Conservation (phyloP, 2,113 vertebrate genomes). For the Esox niger region DNA sequence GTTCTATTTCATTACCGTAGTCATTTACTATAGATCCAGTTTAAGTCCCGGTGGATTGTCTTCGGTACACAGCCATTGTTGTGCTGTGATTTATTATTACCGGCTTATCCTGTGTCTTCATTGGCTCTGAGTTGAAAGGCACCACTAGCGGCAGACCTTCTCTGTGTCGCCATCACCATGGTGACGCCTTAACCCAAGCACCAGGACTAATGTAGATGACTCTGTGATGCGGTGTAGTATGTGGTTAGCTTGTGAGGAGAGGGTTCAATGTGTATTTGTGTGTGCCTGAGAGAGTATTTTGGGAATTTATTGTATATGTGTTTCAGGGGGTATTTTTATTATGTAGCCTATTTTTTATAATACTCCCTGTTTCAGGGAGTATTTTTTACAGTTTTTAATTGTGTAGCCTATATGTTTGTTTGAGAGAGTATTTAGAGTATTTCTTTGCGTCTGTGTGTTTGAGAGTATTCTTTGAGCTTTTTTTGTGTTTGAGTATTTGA, state of each 20-base stretch:
- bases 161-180: not conserved
- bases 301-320: no score
- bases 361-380: no score
- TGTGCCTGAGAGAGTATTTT: no score
- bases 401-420: not conserved
- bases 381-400: no score
- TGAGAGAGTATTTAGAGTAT: not conserved
- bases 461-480: no score
- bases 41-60: not conserved
- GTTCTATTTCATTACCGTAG: slow-evolving; percentile 2
- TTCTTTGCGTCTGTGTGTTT: not conserved
- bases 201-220: not conserved
- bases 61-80: not conserved
- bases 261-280: no score
- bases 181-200: not conserved
- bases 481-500: no score
- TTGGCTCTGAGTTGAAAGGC: not conserved
- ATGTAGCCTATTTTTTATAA: not conserved
- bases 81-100: not conserved
- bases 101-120: not conserved
- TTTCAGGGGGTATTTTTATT: no score
- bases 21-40: not conserved
- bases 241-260: not conserved
- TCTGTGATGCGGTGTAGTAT: not conserved
- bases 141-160: not conserved